Evolutionary conservation across 2,797 vertebrate genomes (phyloP).

Genomic region (Takifugu ocellatus): DNA sequence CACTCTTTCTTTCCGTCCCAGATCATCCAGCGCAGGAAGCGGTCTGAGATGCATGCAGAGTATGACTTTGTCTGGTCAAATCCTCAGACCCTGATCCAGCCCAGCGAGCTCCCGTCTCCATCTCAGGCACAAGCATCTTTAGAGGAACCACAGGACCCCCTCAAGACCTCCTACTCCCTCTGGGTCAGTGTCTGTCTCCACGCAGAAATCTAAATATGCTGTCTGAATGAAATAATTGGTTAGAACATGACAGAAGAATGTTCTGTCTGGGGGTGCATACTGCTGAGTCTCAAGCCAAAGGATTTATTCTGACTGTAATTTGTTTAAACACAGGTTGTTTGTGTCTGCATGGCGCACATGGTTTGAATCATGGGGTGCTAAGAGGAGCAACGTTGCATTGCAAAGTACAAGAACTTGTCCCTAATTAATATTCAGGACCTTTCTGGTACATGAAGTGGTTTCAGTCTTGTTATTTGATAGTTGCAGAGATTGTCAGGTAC

Average conservation of each 20-base stretch:
- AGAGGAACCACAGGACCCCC: constrained; percentile 63
- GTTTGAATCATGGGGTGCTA: not conserved
- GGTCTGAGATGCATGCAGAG: constrained; percentile 77
- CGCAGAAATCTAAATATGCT: not conserved
- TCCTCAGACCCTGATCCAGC: constrained; percentile 55
- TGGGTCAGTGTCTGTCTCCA: constrained; percentile 79
- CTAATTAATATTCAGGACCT: too few species aligned
- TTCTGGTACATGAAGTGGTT: too few species aligned
- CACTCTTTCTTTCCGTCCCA: constrained; percentile 34
- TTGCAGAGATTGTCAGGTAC: too few species aligned
- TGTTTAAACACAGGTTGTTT: constrained; percentile 22
- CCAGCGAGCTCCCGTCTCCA: constrained; percentile 58
- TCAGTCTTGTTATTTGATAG: too few species aligned
- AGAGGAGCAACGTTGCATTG: not conserved
- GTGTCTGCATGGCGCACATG: constrained; percentile 2
- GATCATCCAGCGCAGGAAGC: constrained; percentile 90
- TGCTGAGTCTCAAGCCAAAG: constrained; percentile 10
- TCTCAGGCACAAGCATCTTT: constrained; percentile 67
- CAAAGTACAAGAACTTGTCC: not conserved
- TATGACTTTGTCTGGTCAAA: constrained; percentile 79
- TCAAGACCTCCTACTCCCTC: constrained; percentile 69
- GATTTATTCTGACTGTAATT: constrained; percentile 10
- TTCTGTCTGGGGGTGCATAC: constrained; percentile 3
- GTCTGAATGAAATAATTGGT: not conserved
- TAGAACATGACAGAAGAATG: not conserved